These are phyloP conservation scores for Coreoperca whiteheadi DNA, from an alignment of 2,113 vertebrate genomes.

Conservation along the genomic window DNA sequence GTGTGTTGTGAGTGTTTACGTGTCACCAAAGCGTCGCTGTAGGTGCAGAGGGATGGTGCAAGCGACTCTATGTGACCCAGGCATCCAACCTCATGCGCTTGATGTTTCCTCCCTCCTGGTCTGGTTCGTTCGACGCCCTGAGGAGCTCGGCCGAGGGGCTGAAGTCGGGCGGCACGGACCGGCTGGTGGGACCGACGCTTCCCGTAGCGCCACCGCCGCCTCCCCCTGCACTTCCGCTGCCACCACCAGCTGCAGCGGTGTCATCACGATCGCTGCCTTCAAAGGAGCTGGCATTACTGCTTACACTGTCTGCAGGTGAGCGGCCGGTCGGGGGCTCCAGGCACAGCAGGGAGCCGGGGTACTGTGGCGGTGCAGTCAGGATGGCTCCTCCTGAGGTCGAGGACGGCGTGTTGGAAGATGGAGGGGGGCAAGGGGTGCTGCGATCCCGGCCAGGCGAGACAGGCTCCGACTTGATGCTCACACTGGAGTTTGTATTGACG, in stretches of 20 bases:
- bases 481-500: conserved; percentile 91
- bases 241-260: conserved; percentile 60
- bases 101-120: conserved; percentile 90
- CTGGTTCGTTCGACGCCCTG: conserved; percentile 84
- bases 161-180: conserved; percentile 85
- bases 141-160: conserved; percentile 87
- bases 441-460: conserved; percentile 94
- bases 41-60: background rate
- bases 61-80: conserved; percentile 91
- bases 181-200: conserved; percentile 79
- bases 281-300: conserved; percentile 94
- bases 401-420: conserved; percentile 72
- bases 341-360: conserved; percentile 86
- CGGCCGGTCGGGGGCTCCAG: conserved; percentile 90
- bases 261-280: conserved; percentile 94
- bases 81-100: conserved; percentile 96
- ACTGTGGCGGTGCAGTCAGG: conserved; percentile 80
- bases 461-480: conserved; percentile 98
- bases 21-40: conserved; percentile 60
- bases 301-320: conserved; percentile 92
- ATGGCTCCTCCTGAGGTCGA: conserved; percentile 73
- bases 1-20: conserved; percentile 56
- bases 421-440: conserved; percentile 87
- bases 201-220: conserved; percentile 75
- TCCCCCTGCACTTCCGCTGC: conserved; percentile 46